Base-by-base conservation (phyloP, 1,140 invertebrate genomes). In the Sipha flava region DNA sequence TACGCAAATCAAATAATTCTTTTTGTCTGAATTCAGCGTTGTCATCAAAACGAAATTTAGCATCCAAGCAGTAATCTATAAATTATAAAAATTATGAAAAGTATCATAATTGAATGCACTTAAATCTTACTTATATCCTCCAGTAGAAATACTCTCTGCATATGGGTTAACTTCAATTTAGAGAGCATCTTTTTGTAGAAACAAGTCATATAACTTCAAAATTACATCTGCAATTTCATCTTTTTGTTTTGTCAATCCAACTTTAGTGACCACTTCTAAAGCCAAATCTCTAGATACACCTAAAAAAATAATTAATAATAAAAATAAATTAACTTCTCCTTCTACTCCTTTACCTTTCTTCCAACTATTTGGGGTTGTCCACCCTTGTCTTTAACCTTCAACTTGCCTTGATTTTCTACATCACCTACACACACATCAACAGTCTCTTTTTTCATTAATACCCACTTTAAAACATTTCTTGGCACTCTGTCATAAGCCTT, bases 151-250 rank as follows among this genome's bases (percentile, higher is more conserved):
- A 86, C 98, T 96, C 86, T 98, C 96, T 52, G 96, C 95, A 84
- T 98, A 94, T 34, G 97, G 97, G 87, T 99, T 99, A 45, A 99
- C 94, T 88, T 99, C 97, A 82, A 99, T 90, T 62, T 98, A 87
- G 18, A 95, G 89, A 18, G 95, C 94, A 88, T 99, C 97, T 84
- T 95, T 95, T 82, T 94, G 91, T 0, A 94, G 86, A 84, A 99
- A 98, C 81, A 98, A 86, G 77, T 93, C 89, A 85, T 98, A 98
- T 83, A 98, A 88, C 83, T 92, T 95, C 21, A 93, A 84, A 34
- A 98, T 90, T 86, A 97, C 92, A 43, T 93, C 88, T 0, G 90
- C 89, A 68, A 95, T 95, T 84, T 93, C 89, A 43, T 91, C 89
- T 82, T 90, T 87, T 64, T 90, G 87, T 43, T 90, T 90, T 21